Conservation (phyloP, 2,113 vertebrate genomes). For the Amblyornis subalaris region DNA sequence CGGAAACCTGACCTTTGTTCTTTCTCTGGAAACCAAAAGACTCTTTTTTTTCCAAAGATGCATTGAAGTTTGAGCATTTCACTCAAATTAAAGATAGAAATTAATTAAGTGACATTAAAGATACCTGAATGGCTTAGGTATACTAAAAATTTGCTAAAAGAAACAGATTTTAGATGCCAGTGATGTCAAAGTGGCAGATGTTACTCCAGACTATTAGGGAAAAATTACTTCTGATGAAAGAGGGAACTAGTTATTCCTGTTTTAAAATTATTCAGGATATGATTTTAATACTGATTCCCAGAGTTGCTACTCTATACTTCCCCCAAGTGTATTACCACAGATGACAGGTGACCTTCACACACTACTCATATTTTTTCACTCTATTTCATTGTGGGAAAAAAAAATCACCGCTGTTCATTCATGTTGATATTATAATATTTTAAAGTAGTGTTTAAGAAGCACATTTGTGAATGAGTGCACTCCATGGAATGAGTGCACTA, state of each 20-base stretch:
- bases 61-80: neutral
- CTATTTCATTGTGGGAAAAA: neutral
- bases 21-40: slow-evolving; percentile 12
- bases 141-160: neutral
- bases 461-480: neutral
- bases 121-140: neutral
- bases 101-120: slow-evolving; percentile 12
- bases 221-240: slow-evolving; percentile 1
- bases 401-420: neutral
- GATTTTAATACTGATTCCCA: slow-evolving; percentile 28
- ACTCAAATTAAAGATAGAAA: too few species aligned
- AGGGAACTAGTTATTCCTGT: neutral
- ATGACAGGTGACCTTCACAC: neutral
- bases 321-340: neutral
- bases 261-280: neutral
- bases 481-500: neutral
- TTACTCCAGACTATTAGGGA: neutral
- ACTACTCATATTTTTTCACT: neutral
- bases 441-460: neutral
- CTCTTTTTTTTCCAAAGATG: neutral
- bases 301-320: neutral
- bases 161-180: neutral
- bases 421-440: neutral
- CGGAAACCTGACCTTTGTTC: slow-evolving; percentile 51
- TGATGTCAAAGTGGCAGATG: neutral